Evolutionary conservation across 2,888 invertebrate genomes (phyloP), one percentile per base, ranked within the genome.

Genomic region (Lycaena phlaeas): DNA sequence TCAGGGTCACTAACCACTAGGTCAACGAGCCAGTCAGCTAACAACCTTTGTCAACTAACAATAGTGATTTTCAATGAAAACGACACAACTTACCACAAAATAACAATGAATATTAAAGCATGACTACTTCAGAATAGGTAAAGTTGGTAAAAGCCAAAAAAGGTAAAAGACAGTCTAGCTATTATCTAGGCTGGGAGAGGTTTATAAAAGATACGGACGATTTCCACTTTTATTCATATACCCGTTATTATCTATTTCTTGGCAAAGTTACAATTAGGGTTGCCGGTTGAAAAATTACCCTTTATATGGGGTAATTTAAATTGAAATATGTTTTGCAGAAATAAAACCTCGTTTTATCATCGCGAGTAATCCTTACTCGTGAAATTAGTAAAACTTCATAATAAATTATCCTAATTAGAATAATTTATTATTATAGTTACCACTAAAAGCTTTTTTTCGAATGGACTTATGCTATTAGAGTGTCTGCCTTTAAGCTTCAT

Each of bases 171-270:
- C 7, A 2, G 9, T 14, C 15, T 14, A 11, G 14, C 25, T 10
- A 29, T 30, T 30, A 26, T 31, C 15, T 39, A 39, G 39, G 30
- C 30, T 15, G 11, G 12, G 18, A 25, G 11, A 36, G 22, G 22
- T 36, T 36, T 25, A 36, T 36, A 36, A 36, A 36, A 36, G 36
- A 36, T 22, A 15, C 39, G 39, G 39, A 11, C 39, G 26, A 40
- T 40, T 31, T 40, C 39, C 39, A 31, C 26, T 40, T 11, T 40
- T 40, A 36, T 36, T 36, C 36, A 36, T 31, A 40, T 31, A 40
- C 30, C 34, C 22, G 26, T 40, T 40, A 40, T 31, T 34, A 34
- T 40, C 31, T 31, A 40, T 17, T 40, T 17, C 15, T 31, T 40
- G 40, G 40, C 40, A 40, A 40, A 14, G 27, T 31, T 40, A 31